Conservation (phyloP, 2,113 vertebrate species). For the Choloepus hoffmanni region DNA sequence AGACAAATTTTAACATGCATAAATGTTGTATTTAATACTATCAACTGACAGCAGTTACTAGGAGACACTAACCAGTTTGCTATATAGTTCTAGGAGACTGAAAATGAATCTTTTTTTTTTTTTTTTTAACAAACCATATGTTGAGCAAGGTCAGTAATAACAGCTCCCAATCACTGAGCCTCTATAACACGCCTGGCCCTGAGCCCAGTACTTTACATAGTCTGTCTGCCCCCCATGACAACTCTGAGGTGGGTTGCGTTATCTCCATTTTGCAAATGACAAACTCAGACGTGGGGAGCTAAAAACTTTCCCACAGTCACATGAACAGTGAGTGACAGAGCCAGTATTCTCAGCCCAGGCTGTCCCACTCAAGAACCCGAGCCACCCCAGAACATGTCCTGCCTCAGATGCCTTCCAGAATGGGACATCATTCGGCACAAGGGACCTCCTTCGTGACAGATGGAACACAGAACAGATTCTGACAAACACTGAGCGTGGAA, state of each 20-base stretch:
- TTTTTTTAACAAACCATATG: not conserved
- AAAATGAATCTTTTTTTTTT: not conserved
- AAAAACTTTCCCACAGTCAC: not conserved
- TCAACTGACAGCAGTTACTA: not conserved
- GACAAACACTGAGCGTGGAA: not conserved
- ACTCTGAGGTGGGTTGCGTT: not conserved
- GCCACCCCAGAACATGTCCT: not conserved
- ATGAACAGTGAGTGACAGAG: not conserved
- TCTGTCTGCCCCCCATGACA: not conserved
- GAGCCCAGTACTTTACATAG: not conserved
- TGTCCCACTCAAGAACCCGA: not conserved
- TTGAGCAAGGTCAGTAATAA: not conserved
- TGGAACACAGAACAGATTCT: not conserved
- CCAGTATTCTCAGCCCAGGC: not conserved
- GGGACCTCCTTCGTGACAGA: not conserved
- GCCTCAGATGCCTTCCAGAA: not conserved
- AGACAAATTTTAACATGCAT: constrained; percentile 28
- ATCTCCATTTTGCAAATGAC: not conserved
- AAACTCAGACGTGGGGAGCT: not conserved
- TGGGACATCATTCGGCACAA: not conserved
- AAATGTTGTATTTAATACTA: constrained; percentile 42
- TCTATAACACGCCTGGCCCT: not conserved
- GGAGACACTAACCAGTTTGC: not conserved
- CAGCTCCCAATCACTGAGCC: not conserved
- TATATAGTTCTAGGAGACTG: not conserved